These are phyloP conservation scores for Etheostoma perlongum DNA, from an alignment of 2,797 vertebrate genomes.

Conservation along the genomic window DNA sequence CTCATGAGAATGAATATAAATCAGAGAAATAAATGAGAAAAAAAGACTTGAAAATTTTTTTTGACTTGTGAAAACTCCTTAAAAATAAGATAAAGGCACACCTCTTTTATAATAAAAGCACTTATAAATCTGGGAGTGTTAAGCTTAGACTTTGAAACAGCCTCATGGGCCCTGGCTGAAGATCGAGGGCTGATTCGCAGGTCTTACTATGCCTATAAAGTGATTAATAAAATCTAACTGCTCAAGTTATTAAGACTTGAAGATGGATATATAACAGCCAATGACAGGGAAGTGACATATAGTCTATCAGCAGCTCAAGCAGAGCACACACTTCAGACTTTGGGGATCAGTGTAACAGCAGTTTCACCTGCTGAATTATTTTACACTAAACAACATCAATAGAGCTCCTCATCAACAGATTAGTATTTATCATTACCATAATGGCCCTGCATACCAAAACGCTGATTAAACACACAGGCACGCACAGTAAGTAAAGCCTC, in stretches of 20 bases:
- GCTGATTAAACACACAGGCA: conserved; percentile 67
- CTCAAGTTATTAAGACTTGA: conserved; percentile 5
- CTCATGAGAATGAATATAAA: background rate
- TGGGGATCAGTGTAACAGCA: conserved; percentile 22
- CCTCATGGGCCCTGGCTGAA: background rate
- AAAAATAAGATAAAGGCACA: conserved; percentile 4
- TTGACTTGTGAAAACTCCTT: conserved; percentile 12
- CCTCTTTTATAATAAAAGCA: background rate
- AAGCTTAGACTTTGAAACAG: conserved; percentile 6
- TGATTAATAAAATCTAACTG: conserved; percentile 32
- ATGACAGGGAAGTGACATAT: background rate
- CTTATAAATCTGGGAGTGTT: background rate
- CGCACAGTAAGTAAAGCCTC: conserved; percentile 47
- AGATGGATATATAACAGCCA: conserved; percentile 12
- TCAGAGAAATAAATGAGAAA: background rate
- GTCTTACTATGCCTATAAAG: conserved; percentile 17
- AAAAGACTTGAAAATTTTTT: background rate
- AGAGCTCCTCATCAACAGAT: conserved; percentile 62
- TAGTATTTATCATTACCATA: conserved; percentile 71
- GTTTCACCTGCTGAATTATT: conserved; percentile 49
- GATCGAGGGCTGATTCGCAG: background rate
- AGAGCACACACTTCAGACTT: conserved; percentile 11
- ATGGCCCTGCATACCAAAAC: conserved; percentile 61
- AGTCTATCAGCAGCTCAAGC: conserved; percentile 7
- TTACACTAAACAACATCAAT: conserved; percentile 46